Conservation (phyloP, 2,797 vertebrate genomes). For the Neomorphus geoffroyi region DNA sequence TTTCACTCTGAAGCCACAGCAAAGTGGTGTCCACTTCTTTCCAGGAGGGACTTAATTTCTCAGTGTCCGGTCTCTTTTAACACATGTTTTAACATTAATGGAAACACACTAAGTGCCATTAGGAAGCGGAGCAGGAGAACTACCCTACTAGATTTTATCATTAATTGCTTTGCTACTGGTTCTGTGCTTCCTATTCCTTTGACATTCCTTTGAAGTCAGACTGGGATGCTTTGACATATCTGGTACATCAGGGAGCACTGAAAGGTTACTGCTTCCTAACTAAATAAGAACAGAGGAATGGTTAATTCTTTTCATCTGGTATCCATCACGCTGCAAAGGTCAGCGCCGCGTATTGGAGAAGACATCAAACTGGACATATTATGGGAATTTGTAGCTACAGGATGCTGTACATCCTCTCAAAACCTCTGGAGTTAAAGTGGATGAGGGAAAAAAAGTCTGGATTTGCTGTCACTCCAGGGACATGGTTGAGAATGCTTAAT, state of each 20-base stretch:
- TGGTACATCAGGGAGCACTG: constrained; percentile 54
- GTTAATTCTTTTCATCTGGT: constrained; percentile 50
- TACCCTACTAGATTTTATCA: background rate
- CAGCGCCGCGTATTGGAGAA: background rate
- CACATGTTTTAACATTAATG: constrained; percentile 17
- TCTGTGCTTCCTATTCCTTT: constrained; percentile 57
- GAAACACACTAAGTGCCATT: constrained; percentile 21
- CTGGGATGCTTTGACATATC: constrained; percentile 50
- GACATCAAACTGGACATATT: background rate
- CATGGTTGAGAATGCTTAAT: background rate
- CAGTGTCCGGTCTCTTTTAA: background rate
- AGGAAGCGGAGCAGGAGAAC: constrained; percentile 23
- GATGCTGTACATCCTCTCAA: background rate
- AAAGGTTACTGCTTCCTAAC: constrained; percentile 61
- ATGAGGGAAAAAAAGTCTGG: background rate
- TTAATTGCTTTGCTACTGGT: constrained; percentile 54
- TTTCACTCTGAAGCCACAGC: background rate
- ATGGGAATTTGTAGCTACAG: background rate
- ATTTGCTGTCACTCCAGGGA: background rate
- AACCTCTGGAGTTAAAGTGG: background rate
- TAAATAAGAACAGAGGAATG: constrained; percentile 39
- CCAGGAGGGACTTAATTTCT: background rate
- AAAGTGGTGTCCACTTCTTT: background rate
- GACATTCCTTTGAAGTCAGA: constrained; percentile 63
- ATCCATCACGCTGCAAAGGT: constrained; percentile 39